Percentiles rank a stretch among this genome's conserved stretches.
Evolutionary conservation across 1,140 invertebrate genomes (phyloP).

Genomic region (Goniozus legneri): DNA sequence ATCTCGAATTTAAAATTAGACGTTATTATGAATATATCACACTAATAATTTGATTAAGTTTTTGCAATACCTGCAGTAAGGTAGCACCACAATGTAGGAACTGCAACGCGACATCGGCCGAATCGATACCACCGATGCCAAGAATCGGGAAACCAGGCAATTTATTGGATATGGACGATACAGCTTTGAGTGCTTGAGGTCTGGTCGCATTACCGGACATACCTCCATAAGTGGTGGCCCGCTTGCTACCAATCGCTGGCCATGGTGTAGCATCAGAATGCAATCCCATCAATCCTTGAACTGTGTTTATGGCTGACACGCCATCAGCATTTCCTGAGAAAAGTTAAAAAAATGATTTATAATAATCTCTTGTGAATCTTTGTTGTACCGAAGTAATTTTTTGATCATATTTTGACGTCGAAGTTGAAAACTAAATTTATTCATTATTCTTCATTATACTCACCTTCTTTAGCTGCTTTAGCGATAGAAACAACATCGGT

Average conservation of each 20-base stretch:
- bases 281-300: conserved; percentile 89
- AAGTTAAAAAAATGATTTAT: conserved; percentile 9
- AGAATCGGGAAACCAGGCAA: conserved; percentile 89
- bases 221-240: conserved; percentile 92
- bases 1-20: too few relatives aligned
- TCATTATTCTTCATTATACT: background rate
- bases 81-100: conserved; percentile 90
- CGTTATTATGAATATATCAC: too few relatives aligned
- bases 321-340: conserved; percentile 84
- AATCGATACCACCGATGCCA: conserved; percentile 95
- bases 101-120: conserved; percentile 88
- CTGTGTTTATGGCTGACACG: conserved; percentile 96
- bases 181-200: conserved; percentile 85
- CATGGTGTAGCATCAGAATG: conserved; percentile 78
- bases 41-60: too few relatives aligned
- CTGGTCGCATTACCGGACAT: conserved; percentile 94
- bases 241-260: conserved; percentile 81
- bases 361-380: too few relatives aligned
- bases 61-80: conserved; percentile 84
- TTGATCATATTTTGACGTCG: too few relatives aligned
- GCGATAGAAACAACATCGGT: conserved; percentile 91
- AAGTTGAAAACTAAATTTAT: too few relatives aligned
- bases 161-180: conserved; percentile 79
- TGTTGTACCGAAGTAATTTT: too few relatives aligned
- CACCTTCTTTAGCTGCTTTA: conserved; percentile 83